Percentiles rank a stretch among this genome's conserved stretches.
These are phyloP conservation scores for Microtus agrestis DNA, from an alignment of 2,797 vertebrate species.

Conservation along the genomic window DNA sequence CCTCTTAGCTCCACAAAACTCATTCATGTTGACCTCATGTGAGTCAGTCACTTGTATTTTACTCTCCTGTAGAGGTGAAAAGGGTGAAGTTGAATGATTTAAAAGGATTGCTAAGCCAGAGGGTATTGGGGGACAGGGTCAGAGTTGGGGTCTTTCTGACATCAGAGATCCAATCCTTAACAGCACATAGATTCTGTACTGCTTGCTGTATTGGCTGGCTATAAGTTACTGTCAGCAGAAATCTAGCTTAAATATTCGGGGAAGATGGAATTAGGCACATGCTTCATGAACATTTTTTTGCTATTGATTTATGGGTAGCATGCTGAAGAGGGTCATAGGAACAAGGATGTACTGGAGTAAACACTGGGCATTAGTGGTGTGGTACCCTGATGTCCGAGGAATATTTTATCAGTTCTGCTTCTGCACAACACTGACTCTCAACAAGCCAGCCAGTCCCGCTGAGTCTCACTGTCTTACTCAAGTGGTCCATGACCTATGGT, in stretches of 20 bases:
- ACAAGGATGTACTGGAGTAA: neutral
- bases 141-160: neutral
- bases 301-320: neutral
- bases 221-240: neutral
- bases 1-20: neutral
- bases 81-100: neutral
- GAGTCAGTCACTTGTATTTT: neutral
- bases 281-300: constrained; percentile 48
- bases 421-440: neutral
- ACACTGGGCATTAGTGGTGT: neutral
- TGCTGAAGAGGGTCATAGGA: neutral
- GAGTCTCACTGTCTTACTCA: neutral
- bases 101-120: neutral
- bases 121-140: neutral
- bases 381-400: neutral
- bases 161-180: neutral
- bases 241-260: constrained; percentile 1
- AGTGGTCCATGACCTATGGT: neutral
- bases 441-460: neutral
- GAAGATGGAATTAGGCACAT: neutral
- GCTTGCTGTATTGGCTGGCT: neutral
- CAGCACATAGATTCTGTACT: neutral
- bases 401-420: neutral
- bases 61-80: neutral
- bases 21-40: neutral